These are phyloP conservation scores for Enteromius mattozi DNA, from an alignment of 2,797 vertebrate genomes.

Conservation along the genomic window DNA sequence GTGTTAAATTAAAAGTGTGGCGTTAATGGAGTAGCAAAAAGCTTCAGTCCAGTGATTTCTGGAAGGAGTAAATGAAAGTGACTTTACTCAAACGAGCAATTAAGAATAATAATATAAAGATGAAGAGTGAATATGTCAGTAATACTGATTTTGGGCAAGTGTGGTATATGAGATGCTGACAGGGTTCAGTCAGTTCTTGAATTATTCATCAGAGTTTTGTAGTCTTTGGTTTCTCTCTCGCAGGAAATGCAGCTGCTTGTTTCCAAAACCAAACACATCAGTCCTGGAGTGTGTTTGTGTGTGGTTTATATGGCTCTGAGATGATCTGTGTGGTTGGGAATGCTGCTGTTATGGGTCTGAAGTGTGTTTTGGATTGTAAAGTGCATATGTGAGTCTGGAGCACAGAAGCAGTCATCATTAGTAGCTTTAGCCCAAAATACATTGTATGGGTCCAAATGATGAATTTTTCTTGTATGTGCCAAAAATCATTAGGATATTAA, in stretches of 20 bases:
- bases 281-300: neutral
- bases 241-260: neutral
- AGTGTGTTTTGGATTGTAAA: neutral
- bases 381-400: too few relatives aligned
- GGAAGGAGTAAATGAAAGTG: neutral
- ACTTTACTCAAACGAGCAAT: neutral
- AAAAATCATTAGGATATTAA: too few relatives aligned
- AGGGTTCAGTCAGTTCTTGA: neutral
- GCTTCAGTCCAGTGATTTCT: neutral
- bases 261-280: neutral
- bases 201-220: slow-evolving; percentile 1
- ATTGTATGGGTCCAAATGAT: too few relatives aligned
- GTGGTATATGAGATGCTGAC: neutral
- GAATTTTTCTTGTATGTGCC: too few relatives aligned
- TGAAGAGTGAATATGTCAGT: neutral
- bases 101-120: neutral
- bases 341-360: neutral
- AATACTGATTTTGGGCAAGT: neutral
- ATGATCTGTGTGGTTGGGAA: neutral
- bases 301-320: too few relatives aligned
- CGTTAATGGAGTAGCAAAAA: neutral
- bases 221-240: neutral
- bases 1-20: neutral
- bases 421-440: too few relatives aligned
- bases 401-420: too few relatives aligned